A percentile compares a stretch with the other conserved stretches of the same genome.
These are phyloP conservation scores for Epirrita christyi DNA, from an alignment of 2,888 invertebrate species.

Conservation along the genomic window DNA sequence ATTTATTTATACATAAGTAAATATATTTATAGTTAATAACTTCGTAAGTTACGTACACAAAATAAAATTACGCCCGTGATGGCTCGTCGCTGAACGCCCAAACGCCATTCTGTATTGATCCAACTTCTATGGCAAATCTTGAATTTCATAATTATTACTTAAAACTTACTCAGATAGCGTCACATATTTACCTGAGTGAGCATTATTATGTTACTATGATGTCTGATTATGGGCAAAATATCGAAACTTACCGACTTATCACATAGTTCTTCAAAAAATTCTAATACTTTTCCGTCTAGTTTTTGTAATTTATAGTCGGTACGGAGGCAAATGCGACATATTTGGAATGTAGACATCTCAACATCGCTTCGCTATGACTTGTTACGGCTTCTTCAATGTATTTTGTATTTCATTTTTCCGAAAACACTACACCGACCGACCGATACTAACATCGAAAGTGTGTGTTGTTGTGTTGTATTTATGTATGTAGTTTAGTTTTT, in stretches of 20 bases:
- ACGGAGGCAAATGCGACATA: slow-evolving; percentile 32
- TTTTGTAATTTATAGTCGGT: slow-evolving; percentile 21
- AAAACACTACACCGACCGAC: no score
- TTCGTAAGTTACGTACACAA: no score
- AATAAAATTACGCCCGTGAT: slow-evolving; percentile 4
- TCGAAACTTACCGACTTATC: slow-evolving; percentile 26
- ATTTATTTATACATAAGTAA: no score
- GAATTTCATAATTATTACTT: slow-evolving; percentile 2
- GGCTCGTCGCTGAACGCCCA: not conserved
- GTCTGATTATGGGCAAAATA: not conserved
- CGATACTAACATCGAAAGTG: no score
- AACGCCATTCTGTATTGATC: slow-evolving; percentile 25
- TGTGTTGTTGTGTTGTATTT: no score
- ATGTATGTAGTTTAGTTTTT: no score
- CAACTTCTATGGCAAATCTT: slow-evolving; percentile 17
- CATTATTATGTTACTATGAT: not conserved
- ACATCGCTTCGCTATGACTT: no score
- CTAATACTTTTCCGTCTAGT: slow-evolving; percentile 17
- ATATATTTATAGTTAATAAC: no score
- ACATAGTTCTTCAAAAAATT: slow-evolving; percentile 31
- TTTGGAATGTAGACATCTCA: slow-evolving; percentile 23
- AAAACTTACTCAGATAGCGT: not conserved
- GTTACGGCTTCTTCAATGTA: no score
- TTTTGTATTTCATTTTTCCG: no score
- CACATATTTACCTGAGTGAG: not conserved